Conservation (phyloP, 2,888 invertebrate species). For the Nemoura dubitans region DNA sequence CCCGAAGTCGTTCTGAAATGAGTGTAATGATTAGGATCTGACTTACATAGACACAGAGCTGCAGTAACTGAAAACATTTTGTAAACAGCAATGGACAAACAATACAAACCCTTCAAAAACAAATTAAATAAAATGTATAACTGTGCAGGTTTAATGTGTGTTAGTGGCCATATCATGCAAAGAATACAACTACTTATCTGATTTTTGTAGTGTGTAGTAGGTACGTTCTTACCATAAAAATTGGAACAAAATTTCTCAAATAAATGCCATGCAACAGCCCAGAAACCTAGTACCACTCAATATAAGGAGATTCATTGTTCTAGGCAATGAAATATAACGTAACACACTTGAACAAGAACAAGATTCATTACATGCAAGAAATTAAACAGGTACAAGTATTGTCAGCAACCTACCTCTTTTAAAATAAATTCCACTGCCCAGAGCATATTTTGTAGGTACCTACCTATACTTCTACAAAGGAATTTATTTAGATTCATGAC, state of each 20-base stretch:
- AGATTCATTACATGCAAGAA: neutral
- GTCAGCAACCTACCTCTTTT: neutral
- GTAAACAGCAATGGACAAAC: neutral
- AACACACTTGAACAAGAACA: neutral
- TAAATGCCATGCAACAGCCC: neutral
- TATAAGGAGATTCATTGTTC: neutral
- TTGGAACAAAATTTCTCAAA: neutral
- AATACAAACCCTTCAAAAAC: conserved; percentile 34
- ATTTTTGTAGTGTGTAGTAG: neutral
- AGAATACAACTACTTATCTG: neutral
- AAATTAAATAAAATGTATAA: neutral
- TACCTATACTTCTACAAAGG: neutral
- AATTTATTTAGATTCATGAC: neutral
- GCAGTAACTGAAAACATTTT: neutral
- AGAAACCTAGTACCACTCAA: neutral
- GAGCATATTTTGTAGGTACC: neutral
- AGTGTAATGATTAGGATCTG: conserved; percentile 44
- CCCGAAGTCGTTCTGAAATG: conserved; percentile 68
- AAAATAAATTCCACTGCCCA: neutral
- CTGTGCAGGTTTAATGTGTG: neutral
- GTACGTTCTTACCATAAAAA: neutral
- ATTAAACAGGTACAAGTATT: neutral
- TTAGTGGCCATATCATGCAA: neutral
- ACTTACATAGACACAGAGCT: neutral
- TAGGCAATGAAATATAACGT: neutral